Base-by-base conservation (phyloP, 2,113 vertebrate species). In the Pionites leucogaster region DNA sequence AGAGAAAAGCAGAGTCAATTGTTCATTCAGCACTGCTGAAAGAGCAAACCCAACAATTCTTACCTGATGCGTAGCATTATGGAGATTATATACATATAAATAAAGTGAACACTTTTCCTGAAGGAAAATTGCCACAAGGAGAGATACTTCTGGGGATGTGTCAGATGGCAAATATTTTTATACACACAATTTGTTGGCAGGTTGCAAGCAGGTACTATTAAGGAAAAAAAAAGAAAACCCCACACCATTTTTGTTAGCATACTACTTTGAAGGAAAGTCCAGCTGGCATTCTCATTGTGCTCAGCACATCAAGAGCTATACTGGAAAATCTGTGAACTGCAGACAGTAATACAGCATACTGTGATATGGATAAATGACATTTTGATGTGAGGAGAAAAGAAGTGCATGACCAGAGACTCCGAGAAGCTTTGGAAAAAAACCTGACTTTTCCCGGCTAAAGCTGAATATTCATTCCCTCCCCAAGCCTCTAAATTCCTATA, bases 351-450 rank as follows among this genome's bases (percentile, higher is more conserved):
- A 41, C 37, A 88, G 60, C 29, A 25, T 49, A 63, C 59, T 49
- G 3, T 29, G 71, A 42, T 67, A 67, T 15, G 42, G 44, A 55
- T 81, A 92, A 93, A 91, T 75, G 68, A 46, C n/a, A 64, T 59
- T 75, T 63, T 90, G 86, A 67, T 81, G 72, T 8, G 9, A 78
- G 71, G 37, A 85, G 71, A 62, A 86, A 83, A 90, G 57, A 85
- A 88, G 7, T 53, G 19, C 41, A 67, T 59, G 71, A 70, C 44
- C n/a, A 67, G 82, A 74, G 76, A 78, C n/a, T 80, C 75, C 29
- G 41, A 83, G 82, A 74, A 90, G 35, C 49, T 78, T 81, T 92
- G 94, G 96, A 88, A 96, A 82, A 92, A 94, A 46, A 1, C 6
- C 14, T 2, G 4, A 50, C 28, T 78, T 95, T 81, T 82, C 44